Base-by-base conservation (phyloP, 1,140 invertebrate species). In the Melipona quadrifasciata region DNA sequence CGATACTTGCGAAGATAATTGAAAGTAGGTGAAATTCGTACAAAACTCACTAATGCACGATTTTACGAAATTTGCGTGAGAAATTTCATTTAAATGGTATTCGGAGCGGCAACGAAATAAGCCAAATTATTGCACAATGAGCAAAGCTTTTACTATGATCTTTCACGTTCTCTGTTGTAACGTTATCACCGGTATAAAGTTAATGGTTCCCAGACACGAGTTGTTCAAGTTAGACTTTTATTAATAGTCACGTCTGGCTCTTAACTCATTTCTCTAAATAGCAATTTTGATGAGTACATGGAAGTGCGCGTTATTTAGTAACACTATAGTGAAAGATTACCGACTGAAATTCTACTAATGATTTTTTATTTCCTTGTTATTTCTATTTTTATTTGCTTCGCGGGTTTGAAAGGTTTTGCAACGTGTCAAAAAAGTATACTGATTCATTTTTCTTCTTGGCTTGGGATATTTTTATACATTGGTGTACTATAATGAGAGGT, bases 191-290 rank as follows among this genome's bases (percentile, higher is more conserved):
- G 39, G 16, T 17, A 39, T 55, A 34, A 80, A 71, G n/a, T 31
- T 80, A 78, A 78, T 67, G 51, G 31, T 71, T 71, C 14, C 21
- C 24, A 70, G 5, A 17, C 53, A 39, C 19, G 31, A 80, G 67
- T 58, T 70, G 67, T 21, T 80, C 1, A 71, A 71, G 67, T 57
- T 71, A 39, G 24, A 71, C 19, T 71, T 24, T 80, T 71, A 71
- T 71, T 71, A 80, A 80, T 71, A 51, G 39, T 27, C 34, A 24
- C 53, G 10, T 47, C 47, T 78, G 31, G 12, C 53, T 39, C 19
- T 70, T n/a, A 55, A 70, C 31, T 55, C n/a, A 21, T 58, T 31
- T 34, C 53, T 51, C 53, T 24, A 47, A 71, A 70, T 24, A 39
- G 34, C 47, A 58, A 53, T 78, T 31, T 67, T 57, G 58, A 58